phyloP scores from a whole-genome alignment of 2,888 invertebrate species.

The Nudaria mundana region DNA sequence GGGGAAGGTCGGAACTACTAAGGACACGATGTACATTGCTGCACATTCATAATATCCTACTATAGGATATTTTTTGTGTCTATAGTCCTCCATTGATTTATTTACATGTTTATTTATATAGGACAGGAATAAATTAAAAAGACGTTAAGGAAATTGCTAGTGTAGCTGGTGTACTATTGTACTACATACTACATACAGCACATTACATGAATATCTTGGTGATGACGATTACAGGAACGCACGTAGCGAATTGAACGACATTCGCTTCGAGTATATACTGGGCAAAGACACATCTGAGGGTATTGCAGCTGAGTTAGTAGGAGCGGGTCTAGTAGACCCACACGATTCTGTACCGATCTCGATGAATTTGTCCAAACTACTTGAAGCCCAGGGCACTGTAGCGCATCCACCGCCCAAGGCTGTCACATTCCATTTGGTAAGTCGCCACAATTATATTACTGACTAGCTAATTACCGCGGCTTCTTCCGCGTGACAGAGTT shows the following conservation, averaged over 20 bases:
- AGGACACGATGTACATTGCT: too few species aligned
- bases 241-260: constrained; percentile 96
- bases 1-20: too few species aligned
- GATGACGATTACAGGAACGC: constrained; percentile 84
- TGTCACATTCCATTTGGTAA: constrained; percentile 67
- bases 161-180: too few species aligned
- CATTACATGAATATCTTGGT: not conserved
- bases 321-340: constrained; percentile 95
- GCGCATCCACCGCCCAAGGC: constrained; percentile 19
- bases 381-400: constrained; percentile 32
- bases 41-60: too few species aligned
- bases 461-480: too few species aligned
- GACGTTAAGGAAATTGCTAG: too few species aligned
- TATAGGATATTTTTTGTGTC: too few species aligned
- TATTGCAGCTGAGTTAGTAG: constrained; percentile 95
- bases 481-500: too few species aligned
- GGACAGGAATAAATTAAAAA: too few species aligned
- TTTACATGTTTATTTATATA: too few species aligned
- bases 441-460: too few species aligned
- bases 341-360: constrained; percentile 57
- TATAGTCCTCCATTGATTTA: too few species aligned
- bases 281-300: constrained; percentile 95
- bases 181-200: not conserved
- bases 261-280: constrained; percentile 96
- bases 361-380: constrained; percentile 47